Percentiles rank a stretch among this genome's conserved stretches.
phyloP scores from a whole-genome alignment of 2,797 vertebrate species.

The Macropus fuliginosus region DNA sequence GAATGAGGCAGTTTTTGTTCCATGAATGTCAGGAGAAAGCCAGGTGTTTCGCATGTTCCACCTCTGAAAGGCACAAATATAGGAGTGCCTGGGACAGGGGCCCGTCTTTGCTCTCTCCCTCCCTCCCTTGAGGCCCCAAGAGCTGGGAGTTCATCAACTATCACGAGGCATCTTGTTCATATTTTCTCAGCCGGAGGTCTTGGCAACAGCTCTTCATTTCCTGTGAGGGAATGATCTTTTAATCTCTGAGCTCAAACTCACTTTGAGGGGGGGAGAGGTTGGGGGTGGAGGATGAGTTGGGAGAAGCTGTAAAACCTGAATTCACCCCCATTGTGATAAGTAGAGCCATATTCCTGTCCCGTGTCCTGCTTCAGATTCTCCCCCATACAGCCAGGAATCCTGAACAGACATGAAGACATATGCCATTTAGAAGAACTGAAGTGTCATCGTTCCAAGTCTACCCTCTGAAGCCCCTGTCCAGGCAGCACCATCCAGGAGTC shows the following conservation, averaged over 20 bases:
- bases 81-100: conserved; percentile 43
- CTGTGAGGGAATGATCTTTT: conserved; percentile 75
- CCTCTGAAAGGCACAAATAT: conserved; percentile 17
- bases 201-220: conserved; percentile 80
- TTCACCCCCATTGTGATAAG: not conserved
- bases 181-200: conserved; percentile 81
- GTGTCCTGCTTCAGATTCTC: not conserved
- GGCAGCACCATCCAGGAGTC: not conserved
- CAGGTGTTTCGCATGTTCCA: conserved; percentile 40
- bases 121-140: conserved; percentile 36
- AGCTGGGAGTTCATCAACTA: conserved; percentile 35
- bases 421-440: not conserved
- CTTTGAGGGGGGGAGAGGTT: conserved; percentile 45
- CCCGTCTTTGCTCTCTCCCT: conserved; percentile 7
- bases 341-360: not conserved
- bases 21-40: not conserved
- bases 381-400: not conserved
- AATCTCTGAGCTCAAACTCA: conserved; percentile 73
- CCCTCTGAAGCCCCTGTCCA: not conserved
- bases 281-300: not conserved
- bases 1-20: not conserved
- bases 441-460: not conserved
- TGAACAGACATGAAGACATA: not conserved
- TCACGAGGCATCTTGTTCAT: conserved; percentile 77
- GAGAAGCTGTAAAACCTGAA: not conserved